Percentiles rank a stretch among this genome's conserved stretches.
These are phyloP conservation scores for Paratilapia polleni DNA, from an alignment of 2,113 vertebrate genomes.

Conservation along the genomic window DNA sequence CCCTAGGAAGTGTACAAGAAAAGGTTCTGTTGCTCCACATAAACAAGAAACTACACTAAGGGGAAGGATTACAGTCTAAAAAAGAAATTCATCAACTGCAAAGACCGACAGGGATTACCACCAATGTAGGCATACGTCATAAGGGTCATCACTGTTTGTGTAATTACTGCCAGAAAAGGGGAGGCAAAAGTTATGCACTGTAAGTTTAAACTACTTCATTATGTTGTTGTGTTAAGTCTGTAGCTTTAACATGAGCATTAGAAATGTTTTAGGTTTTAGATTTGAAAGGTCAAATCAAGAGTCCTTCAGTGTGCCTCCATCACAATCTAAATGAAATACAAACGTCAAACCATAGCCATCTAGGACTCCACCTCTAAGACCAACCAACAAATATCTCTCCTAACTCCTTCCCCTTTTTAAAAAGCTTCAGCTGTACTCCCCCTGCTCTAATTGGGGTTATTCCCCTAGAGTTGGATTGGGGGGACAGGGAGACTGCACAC, in stretches of 20 bases:
- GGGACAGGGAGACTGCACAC: conserved; percentile 23
- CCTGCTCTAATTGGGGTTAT: conserved; percentile 58
- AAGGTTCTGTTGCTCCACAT: background rate
- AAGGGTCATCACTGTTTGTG: background rate
- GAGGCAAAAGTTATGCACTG: background rate
- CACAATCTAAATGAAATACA: conserved; percentile 62
- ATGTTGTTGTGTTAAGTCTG: background rate
- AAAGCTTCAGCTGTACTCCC: conserved; percentile 41
- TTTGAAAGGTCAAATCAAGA: conserved; percentile 33
- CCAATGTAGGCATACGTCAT: background rate
- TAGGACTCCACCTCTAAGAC: conserved; percentile 10
- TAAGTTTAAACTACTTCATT: background rate
- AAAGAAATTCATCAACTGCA: background rate
- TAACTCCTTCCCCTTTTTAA: conserved; percentile 24
- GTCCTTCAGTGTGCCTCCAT: conserved; percentile 16
- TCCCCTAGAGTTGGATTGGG: conserved; percentile 31
- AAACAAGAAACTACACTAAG: background rate
- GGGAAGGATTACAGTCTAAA: background rate
- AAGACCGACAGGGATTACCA: background rate
- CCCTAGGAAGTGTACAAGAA: background rate
- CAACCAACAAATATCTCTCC: conserved; percentile 22
- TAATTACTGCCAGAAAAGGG: background rate
- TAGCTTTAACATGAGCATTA: background rate
- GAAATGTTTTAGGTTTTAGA: background rate
- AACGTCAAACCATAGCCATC: conserved; percentile 36